Percentiles rank a stretch among this genome's conserved stretches.
Conservation (phyloP, 2,113 vertebrate genomes). For the Cottus gobio region DNA sequence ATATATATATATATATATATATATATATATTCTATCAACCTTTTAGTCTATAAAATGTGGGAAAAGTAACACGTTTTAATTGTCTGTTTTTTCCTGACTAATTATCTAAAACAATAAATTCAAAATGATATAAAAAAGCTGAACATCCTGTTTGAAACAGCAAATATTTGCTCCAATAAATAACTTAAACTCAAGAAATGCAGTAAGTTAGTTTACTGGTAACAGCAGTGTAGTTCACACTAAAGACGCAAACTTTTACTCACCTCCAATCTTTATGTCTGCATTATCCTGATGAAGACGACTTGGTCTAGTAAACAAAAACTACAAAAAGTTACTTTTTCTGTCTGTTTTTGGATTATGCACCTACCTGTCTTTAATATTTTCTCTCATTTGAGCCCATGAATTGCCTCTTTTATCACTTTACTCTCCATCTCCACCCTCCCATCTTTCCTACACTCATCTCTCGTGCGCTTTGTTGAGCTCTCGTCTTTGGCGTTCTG, state of each 20-base stretch:
- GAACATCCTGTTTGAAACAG: neutral
- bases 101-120: neutral
- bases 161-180: neutral
- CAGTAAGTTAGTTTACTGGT: neutral
- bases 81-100: neutral
- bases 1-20: no score
- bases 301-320: neutral
- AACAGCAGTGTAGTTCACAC: neutral
- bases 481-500: neutral
- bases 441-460: neutral
- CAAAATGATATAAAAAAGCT: neutral
- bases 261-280: neutral
- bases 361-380: neutral
- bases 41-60: neutral
- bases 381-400: neutral
- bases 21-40: neutral
- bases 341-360: neutral
- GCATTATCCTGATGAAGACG: neutral
- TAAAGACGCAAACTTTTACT: neutral
- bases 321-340: neutral
- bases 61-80: neutral
- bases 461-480: neutral
- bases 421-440: neutral
- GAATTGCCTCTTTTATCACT: neutral
- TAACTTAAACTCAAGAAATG: neutral